A percentile compares a stretch with the other conserved stretches of the same genome.
Conservation (phyloP, 2,113 vertebrate species). For the Aspidoscelis tigris region DNA sequence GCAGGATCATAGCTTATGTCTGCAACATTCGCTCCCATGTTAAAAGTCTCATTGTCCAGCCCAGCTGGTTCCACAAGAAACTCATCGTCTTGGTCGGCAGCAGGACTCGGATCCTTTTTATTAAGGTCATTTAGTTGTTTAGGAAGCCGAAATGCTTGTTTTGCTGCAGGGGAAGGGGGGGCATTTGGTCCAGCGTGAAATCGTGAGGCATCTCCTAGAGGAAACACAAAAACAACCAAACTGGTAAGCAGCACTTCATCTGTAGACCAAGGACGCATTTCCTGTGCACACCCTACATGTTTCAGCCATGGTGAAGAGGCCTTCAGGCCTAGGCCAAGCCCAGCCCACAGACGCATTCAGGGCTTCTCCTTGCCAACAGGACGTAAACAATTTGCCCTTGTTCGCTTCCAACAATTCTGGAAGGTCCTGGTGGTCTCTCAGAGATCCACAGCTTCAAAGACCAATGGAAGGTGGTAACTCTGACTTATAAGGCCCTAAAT, state of each 20-base stretch:
- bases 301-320: too few species aligned
- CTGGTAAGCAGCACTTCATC: not conserved
- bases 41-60: slow-evolving; percentile 55
- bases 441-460: too few species aligned
- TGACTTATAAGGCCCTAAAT: too few species aligned
- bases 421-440: too few species aligned
- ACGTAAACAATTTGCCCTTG: too few species aligned
- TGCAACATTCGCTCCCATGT: not conserved
- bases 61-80: slow-evolving; percentile 53
- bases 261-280: not conserved
- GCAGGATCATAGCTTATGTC: accelerated
- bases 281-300: not conserved
- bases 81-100: not conserved
- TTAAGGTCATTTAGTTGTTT: not conserved
- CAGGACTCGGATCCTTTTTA: accelerated
- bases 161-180: not conserved
- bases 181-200: not conserved
- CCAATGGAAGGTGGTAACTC: too few species aligned
- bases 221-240: not conserved
- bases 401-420: too few species aligned
- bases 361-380: too few species aligned
- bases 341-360: too few species aligned
- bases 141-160: accelerated
- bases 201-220: not conserved
- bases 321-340: too few species aligned